Percentiles rank a stretch among this genome's conserved stretches.
Evolutionary conservation across 2,113 vertebrate species (phyloP).

Genomic region (Oryctolagus cuniculus): DNA sequence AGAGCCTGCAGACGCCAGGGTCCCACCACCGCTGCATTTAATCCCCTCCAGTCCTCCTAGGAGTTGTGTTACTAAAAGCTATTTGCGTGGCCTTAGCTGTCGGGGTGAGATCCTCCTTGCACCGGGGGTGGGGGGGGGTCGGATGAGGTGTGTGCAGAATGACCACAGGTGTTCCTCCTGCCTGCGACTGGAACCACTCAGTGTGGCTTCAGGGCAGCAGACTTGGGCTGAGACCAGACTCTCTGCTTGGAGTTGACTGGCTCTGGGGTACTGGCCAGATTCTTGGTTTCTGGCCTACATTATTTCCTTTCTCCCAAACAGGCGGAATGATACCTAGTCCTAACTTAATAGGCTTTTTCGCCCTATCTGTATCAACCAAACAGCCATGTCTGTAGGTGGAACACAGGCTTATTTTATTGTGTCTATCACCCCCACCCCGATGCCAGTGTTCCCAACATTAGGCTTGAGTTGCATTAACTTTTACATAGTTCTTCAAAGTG

Average conservation of each 20-base stretch:
- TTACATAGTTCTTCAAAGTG: not conserved
- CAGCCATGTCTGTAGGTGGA: not conserved
- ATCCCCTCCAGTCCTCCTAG: not conserved
- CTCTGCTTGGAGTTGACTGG: not conserved
- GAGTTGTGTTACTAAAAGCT: not conserved
- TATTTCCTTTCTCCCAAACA: not conserved
- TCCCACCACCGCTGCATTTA: not conserved
- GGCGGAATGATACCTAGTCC: not conserved
- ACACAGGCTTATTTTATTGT: not conserved
- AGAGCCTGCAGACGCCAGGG: fast-evolving
- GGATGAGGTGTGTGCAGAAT: no score
- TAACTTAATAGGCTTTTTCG: not conserved
- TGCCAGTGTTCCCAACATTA: not conserved
- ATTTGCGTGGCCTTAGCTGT: not conserved
- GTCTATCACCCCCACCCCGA: not conserved
- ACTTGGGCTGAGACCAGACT: not conserved
- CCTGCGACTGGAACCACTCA: no score
- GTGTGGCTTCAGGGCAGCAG: not conserved
- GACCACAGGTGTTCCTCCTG: not conserved
- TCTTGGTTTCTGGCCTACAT: not conserved
- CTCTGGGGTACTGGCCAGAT: not conserved
- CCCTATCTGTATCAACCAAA: not conserved
- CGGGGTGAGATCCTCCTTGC: fast-evolving
- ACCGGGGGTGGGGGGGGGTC: not conserved
- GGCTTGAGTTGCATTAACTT: not conserved